Evolutionary conservation across 1,140 invertebrate genomes (phyloP), one percentile per base, ranked within the genome.

Genomic region (Pissodes strobi): DNA sequence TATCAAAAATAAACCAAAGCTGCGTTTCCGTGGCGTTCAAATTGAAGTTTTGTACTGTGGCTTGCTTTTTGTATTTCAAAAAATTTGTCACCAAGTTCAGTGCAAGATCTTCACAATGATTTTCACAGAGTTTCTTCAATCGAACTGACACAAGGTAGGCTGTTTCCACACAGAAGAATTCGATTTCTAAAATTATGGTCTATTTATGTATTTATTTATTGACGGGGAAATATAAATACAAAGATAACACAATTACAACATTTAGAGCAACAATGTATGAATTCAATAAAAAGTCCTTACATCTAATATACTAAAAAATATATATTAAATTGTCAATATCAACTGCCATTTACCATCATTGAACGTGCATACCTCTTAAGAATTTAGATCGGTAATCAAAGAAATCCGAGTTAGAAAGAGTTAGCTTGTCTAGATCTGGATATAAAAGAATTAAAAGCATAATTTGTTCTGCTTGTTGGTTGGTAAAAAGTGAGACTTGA

Each of bases 61-160:
- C 68, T 51, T 71, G 57, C 45, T 74, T 69, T 25, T 73, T 71
- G 61, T 71, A 78, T 13, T 71, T 74, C 67, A 78, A 70, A 45
- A 74, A 78, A 43, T 74, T 68, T 27, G 72, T 74, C 22, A 75
- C 75, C 25, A 78, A 71, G 69, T 76, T 77, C 19, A 78, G 48
- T 0, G 76, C 76, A 18, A 78, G 68, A 64, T 78, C 76, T 67
- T 77, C 74, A 65, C 76, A 78, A 34, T 76, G 73, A 37, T 72
- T 73, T 68, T 78, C 76, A 58, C 75, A 77, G 19, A 78, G 57
- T 60, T 77, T 78, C 56, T 76, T 77, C 45, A 78, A 53, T 21
- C 76, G 68, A n/a, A 75, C 74, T 6, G 74, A 75, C 22, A 76
- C 69, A 43, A 77, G 68, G 65, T 78, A 78, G 10, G 74, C 76